Evolutionary conservation across 2,113 vertebrate genomes (phyloP), one percentile per base, ranked within the genome.

Genomic region (Scatophagus argus): DNA sequence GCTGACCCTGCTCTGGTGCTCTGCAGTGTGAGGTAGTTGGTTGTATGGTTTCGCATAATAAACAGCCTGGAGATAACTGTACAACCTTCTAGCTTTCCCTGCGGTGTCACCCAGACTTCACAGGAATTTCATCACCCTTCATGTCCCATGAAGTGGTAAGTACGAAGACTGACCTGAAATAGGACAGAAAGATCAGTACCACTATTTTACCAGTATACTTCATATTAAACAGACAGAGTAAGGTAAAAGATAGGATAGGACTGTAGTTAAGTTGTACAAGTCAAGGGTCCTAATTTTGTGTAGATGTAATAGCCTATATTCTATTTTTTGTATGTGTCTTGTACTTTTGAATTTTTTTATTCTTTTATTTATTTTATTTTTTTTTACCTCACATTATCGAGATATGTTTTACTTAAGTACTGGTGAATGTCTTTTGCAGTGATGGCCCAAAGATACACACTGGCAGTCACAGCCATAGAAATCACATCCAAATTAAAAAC

Each of bases 31-130:
- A 95, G 95, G 95, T 95, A 95, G 95, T 95, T 95, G 95, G 95
- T 95, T 95, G 95, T 95, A 95, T 95, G 93, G 95, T 95, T 95
- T 95, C 92, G 93, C 89, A 95, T 95, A 91, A 94, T 94, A 95
- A 94, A 92, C 91, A 93, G 90, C 93, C 92, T 94, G 95, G 95
- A 95, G 94, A 94, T 95, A 95, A 95, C 95, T 94, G 95, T 95
- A 95, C 95, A 95, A 94, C 95, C 95, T 95, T 95, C 95, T 95
- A 95, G 94, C 95, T 95, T 95, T 94, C 94, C 93, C 80, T 91
- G 94, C 95, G 95, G 93, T 84, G 93, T 91, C 89, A 88, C 94
- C 70, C 83, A 66, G 74, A 67, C 94, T 46, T 87, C 94, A 67
- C 25, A 34, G 43, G 14, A 49, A 56, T 32, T 27, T 64, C 71